A percentile compares a stretch with the other conserved stretches of the same genome.
phyloP scores from a whole-genome alignment of 2,113 vertebrate species.

The Epinephelus fuscoguttatus region DNA sequence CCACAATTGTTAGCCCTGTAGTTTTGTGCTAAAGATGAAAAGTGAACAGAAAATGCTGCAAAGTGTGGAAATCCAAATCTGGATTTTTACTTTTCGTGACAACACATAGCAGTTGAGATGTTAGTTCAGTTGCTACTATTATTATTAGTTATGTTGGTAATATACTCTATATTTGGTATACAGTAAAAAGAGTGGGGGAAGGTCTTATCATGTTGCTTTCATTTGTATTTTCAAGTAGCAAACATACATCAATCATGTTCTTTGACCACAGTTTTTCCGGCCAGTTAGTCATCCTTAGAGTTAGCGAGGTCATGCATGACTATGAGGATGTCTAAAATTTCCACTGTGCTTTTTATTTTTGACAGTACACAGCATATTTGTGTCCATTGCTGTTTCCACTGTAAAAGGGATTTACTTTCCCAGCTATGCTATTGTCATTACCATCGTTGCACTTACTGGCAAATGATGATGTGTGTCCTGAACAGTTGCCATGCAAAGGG shows the following conservation, averaged over 20 bases:
- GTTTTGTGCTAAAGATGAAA: neutral
- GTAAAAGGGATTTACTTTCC: neutral
- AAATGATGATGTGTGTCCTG: conserved; percentile 39
- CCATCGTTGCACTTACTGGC: neutral
- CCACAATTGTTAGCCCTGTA: too few relatives aligned
- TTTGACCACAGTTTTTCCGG: neutral
- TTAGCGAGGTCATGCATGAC: neutral
- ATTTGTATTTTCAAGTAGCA: neutral
- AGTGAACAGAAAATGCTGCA: neutral
- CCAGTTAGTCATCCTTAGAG: neutral
- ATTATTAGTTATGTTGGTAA: neutral
- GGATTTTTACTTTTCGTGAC: neutral
- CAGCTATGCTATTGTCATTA: conserved; percentile 24
- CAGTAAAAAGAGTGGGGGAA: neutral
- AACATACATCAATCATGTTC: neutral
- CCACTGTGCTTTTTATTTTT: neutral
- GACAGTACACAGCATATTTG: neutral
- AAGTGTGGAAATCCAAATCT: neutral
- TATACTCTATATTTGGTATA: neutral
- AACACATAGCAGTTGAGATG: neutral
- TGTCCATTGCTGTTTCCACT: conserved; percentile 11
- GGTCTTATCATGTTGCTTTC: neutral
- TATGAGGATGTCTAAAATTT: neutral
- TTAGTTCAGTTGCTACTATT: neutral
- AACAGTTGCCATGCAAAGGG: conserved; percentile 19